Base-by-base conservation (phyloP, 2,797 vertebrate species). In the Chaetophractus vellerosus region DNA sequence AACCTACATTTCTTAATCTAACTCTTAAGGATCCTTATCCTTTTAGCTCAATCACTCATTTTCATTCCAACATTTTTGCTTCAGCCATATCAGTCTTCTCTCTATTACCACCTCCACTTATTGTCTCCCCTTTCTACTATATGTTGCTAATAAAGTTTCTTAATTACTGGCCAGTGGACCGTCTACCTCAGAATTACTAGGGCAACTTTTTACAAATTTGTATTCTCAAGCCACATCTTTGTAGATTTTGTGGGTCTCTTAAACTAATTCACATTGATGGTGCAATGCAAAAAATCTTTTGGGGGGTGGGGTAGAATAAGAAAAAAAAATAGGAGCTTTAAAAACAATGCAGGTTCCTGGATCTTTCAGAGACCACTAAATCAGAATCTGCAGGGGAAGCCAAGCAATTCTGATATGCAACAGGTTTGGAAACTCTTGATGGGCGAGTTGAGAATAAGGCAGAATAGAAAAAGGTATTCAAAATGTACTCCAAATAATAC, bases 131-230 rank as follows among this genome's bases (percentile, higher is more conserved):
- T 41, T 78, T 72, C 52, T 91, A n/a, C 5, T 68, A 23, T 11
- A 55, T 18, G 50, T 55, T 90, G 16, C 48, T 66, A 86, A 74
- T 83, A 83, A 90, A 76, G 2, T 66, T 86, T 92, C 64, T 95
- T 24, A 84, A 28, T 61, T 83, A 81, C 41, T 72, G 23, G 33
- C 50, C 61, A 89, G 59, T 80, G 38, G 52, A 38, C 28, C 83
- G 21, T 72, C 74, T 93, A 74, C 5, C 9, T 86, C 31, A 86
- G 52, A 95, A 80, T 90, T 74, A 57, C 26, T n/a, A 86, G 11
- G 31, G 28, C 23, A 69, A 94, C 6, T n/a, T 84, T 83, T 26
- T 68, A 83, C 82, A 71, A 92, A 74, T 21, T 48, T 78, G 21
- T 82, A 55, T 92, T 88, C 33, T 12, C 52, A 92, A 55, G 5